These are phyloP conservation scores for Pycnonotus jocosus DNA, from an alignment of 2,113 vertebrate genomes.

Conservation along the genomic window DNA sequence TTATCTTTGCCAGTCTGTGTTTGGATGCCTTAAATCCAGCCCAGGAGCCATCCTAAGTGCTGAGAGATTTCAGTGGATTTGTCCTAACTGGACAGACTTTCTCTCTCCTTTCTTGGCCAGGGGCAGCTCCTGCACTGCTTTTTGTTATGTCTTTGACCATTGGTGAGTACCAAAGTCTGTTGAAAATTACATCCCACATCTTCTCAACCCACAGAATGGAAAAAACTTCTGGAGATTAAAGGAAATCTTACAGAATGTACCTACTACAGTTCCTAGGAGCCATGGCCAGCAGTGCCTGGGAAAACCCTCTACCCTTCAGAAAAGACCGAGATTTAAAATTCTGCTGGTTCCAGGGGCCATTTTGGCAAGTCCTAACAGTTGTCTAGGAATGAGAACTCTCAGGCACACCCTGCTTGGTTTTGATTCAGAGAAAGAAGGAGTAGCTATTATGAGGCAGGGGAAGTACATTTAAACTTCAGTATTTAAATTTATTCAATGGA, in stretches of 20 bases:
- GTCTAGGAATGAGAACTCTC: background rate
- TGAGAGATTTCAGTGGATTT: background rate
- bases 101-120: background rate
- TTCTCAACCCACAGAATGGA: background rate
- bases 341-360: background rate
- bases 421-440: background rate
- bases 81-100: background rate
- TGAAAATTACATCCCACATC: background rate
- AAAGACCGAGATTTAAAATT: background rate
- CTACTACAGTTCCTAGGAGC: background rate
- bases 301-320: background rate
- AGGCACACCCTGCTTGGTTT: background rate
- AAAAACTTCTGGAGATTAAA: background rate
- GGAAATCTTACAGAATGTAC: background rate
- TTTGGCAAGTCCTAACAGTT: background rate
- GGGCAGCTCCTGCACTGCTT: background rate
- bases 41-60: background rate
- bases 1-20: background rate
- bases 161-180: background rate
- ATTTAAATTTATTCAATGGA: background rate
- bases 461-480: background rate
- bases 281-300: background rate
- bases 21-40: background rate
- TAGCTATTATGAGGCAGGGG: background rate
- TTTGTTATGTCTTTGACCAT: background rate